Base-by-base conservation (phyloP, 2,797 vertebrate species). In the Gorsachius magnificus region DNA sequence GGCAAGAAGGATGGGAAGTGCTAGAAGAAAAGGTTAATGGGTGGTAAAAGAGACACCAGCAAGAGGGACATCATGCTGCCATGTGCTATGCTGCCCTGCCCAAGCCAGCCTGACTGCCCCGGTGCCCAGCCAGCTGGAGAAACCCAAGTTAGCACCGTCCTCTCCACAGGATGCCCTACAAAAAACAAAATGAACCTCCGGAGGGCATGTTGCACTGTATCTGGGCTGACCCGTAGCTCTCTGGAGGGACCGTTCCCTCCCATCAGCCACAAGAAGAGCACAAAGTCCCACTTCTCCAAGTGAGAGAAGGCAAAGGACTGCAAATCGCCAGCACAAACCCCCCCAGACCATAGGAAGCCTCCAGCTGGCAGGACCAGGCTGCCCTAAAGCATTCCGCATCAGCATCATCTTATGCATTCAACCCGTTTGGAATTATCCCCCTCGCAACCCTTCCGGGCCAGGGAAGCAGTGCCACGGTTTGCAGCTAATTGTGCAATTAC, bases 61-160 rank as follows among this genome's bases (percentile, higher is more conserved):
- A 26, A 53, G 38, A 64, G 28, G 20, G 16, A 41, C 0, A 0
- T 4, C 3, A 1, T 78, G 35, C 17, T 3, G 29, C 29, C 2
- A 1, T 2, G 0, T 36, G 25, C 33, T 61, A 64, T 90, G 60
- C 28, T 26, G 36, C 17, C 5, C n/a, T 1, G 0, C 5, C 57
- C 51, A 43, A 41, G 12, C 45, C 80, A 91, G n/a, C 20, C 46
- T 53, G 65, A 53, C 57, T 10, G 15, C 33, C 35, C 14, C 29
- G 36, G 29, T 13, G 31, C 56, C 51, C 31, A 45, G 38, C 5
- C 84, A 83, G 38, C 31, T 71, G 43, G 58, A 84, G 33, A 76
- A 89, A 56, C 13, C 20, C 65, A 64, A 8, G 10, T 28, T 21
- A 86, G 56, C 51, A 48, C 9, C 1, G 0, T 20, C 18, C 10